These are phyloP conservation scores for Mus spicilegus DNA, from an alignment of 2,113 vertebrate species.

Conservation along the genomic window DNA sequence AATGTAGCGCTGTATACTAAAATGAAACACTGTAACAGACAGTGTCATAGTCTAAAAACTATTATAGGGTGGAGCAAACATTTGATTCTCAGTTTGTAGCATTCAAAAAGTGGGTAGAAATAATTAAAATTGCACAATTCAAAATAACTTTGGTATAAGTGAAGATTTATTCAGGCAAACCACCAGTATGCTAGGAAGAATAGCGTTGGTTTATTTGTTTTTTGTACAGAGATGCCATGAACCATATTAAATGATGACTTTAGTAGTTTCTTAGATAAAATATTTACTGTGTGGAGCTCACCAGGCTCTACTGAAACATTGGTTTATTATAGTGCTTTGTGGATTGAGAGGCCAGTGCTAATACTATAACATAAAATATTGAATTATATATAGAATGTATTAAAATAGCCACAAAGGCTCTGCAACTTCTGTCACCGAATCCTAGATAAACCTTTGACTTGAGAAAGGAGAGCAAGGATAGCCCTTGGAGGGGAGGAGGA, in stretches of 20 bases:
- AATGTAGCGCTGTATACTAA: neutral
- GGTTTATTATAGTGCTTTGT: neutral
- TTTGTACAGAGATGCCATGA: neutral
- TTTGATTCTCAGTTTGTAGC: conserved; percentile 16
- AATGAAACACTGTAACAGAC: neutral
- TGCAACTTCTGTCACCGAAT: neutral
- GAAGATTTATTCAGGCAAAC: neutral
- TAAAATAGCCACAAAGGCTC: neutral
- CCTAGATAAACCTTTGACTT: neutral
- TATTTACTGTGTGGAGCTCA: neutral
- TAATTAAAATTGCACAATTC: neutral
- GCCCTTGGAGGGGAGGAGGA: neutral
- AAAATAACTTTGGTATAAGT: neutral
- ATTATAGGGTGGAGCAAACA: neutral
- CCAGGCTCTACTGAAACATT: neutral
- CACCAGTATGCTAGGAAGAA: neutral
- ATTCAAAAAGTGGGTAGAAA: neutral
- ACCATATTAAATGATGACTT: neutral
- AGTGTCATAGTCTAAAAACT: neutral
- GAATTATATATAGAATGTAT: neutral
- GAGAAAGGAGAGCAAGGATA: neutral
- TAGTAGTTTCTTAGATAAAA: neutral
- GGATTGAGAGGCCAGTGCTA: neutral
- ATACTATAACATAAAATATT: neutral
- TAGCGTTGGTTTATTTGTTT: neutral